Conservation (phyloP, 1,140 invertebrate genomes). For the Euschistus heros region DNA sequence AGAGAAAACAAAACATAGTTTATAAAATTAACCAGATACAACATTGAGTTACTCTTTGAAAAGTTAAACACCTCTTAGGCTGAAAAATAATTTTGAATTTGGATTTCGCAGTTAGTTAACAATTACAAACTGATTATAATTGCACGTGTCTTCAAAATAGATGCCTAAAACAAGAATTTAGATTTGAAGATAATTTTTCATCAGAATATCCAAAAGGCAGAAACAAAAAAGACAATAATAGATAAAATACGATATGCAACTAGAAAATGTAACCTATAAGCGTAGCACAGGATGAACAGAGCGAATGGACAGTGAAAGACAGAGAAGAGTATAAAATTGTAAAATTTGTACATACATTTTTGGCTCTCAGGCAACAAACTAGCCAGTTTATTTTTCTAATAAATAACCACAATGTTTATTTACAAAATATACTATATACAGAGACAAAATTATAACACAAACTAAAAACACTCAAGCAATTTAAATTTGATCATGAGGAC, state of each 20-base stretch:
- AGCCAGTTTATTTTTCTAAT: conserved; percentile 6
- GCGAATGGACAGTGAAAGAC: conserved; percentile 18
- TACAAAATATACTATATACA: background rate
- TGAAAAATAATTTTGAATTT: conserved; percentile 6
- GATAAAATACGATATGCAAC: conserved; percentile 9
- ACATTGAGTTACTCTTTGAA: background rate
- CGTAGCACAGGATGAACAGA: conserved; percentile 23
- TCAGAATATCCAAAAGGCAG: background rate
- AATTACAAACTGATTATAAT: too few species aligned
- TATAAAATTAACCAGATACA: background rate
- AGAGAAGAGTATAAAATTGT: conserved; percentile 20
- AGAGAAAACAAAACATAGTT: background rate
- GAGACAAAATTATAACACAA: background rate
- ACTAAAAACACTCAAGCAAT: background rate
- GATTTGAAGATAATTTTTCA: background rate
- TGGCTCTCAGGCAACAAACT: background rate
- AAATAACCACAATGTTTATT: background rate
- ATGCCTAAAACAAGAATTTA: conserved; percentile 22
- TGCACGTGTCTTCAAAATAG: conserved; percentile 14
- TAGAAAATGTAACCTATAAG: conserved; percentile 22
- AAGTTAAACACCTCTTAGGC: background rate
- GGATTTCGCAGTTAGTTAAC: too few species aligned
- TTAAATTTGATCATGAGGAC: background rate
- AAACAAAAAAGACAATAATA: conserved; percentile 12
- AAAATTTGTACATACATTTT: conserved; percentile 21